A percentile compares a stretch with the other conserved stretches of the same genome.
Conservation (phyloP, 2,113 vertebrate genomes). For the Mohoua ochrocephala region DNA sequence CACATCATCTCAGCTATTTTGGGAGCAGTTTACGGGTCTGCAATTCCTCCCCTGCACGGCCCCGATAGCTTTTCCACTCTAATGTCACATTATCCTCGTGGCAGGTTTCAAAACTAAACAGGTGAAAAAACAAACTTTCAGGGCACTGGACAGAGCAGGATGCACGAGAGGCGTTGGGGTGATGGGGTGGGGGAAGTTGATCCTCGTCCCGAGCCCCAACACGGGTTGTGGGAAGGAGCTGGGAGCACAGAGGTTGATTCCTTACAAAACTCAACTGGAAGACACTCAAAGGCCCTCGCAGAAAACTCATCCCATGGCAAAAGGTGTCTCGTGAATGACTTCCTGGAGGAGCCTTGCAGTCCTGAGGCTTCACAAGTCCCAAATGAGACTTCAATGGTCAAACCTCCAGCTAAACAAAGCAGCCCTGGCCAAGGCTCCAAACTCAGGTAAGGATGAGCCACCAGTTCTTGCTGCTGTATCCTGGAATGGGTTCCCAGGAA, state of each 20-base stretch:
- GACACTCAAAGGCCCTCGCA: background rate
- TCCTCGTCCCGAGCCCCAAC: background rate
- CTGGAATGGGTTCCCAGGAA: background rate
- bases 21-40: slow-evolving; percentile 62
- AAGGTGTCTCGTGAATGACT: background rate
- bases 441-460: background rate
- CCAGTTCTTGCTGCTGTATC: background rate
- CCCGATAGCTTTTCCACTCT: slow-evolving; percentile 60
- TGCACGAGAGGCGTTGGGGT: background rate
- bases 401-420: background rate
- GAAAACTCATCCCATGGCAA: background rate
- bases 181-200: background rate
- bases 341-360: background rate
- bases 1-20: slow-evolving; percentile 67
- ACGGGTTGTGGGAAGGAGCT: background rate
- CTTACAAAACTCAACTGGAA: background rate
- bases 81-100: slow-evolving; percentile 54
- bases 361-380: background rate
- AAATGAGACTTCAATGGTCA: rapidly evolving
- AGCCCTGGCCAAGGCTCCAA: background rate
- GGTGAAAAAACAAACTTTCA: slow-evolving; percentile 63
- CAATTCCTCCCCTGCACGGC: slow-evolving; percentile 56
- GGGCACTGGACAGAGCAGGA: background rate
- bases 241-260: background rate
- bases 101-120: slow-evolving; percentile 59